Evolutionary conservation across 2,888 invertebrate species (phyloP), one percentile per base, ranked within the genome.

Genomic region (Volucella inflata): DNA sequence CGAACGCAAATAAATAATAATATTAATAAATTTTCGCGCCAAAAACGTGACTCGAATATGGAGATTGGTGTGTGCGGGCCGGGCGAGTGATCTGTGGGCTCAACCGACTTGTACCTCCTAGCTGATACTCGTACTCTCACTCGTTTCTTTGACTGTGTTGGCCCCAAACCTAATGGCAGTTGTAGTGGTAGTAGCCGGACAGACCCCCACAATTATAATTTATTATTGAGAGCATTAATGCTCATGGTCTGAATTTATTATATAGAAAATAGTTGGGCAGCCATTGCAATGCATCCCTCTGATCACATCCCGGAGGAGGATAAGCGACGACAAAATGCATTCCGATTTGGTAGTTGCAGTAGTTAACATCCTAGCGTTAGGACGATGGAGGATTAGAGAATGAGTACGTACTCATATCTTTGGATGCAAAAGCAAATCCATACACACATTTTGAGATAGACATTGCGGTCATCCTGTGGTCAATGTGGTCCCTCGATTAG

Each of bases 21-120:
- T 85, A 85, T 85, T 85, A 85, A 85, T 85, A 85, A 81, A 85
- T 85, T 83, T 85, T 85, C 85, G 76, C 85, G 80, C 81, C 76
- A 85, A 81, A 53, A 85, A 85, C 85, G 85, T 85, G 85, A 85
- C 85, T 81, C 46, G 81, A 71, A 81, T 85, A 77, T 75, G 67
- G 72, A 72, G 72, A 67, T 76, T 55, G 77, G 44, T 51, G 64
- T 68, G 44, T 64, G 65, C 44, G 30, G 21, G 30, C 30, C 30
- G 0, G 4, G 6, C 6, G 30, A 30, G 8, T 53, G 53, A 8
- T 36, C 9, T 50, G 21, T 64, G 44, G 6, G 30, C 30, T 30
- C 30, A 30, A 6, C 4, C 30, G 30, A 30, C 30, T 30, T 6
- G 30, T 6, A 30, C 6, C 30, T 30, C 30, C 30, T 30, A 30